phyloP scores from a whole-genome alignment of 2,888 invertebrate species.

The Silvanus unidentatus region DNA sequence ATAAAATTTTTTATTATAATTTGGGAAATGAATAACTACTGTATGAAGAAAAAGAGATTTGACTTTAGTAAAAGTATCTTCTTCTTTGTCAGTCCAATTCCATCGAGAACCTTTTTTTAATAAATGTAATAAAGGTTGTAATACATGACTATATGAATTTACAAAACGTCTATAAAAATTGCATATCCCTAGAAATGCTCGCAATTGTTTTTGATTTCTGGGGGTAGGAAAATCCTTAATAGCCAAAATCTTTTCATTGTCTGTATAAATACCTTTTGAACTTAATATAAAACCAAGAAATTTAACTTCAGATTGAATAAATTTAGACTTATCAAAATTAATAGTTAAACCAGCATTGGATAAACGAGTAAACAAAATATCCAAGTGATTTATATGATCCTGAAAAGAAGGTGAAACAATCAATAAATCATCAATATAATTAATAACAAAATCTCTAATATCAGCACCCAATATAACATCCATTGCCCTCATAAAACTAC shows the following conservation, averaged over 20 bases:
- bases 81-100: slow-evolving; percentile 9
- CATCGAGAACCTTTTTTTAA: slow-evolving; percentile 10
- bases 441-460: slow-evolving; percentile 16
- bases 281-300: slow-evolving; percentile 21
- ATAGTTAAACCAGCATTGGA: slow-evolving; percentile 19
- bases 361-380: slow-evolving; percentile 16
- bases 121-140: slow-evolving; percentile 10
- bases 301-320: slow-evolving; percentile 10
- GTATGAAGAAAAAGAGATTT: slow-evolving; percentile 9
- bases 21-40: slow-evolving; percentile 11
- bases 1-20: slow-evolving; percentile 6
- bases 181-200: slow-evolving; percentile 11
- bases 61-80: slow-evolving; percentile 6
- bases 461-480: slow-evolving; percentile 8
- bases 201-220: slow-evolving; percentile 8
- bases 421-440: slow-evolving; percentile 31
- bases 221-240: slow-evolving; percentile 13
- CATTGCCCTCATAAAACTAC: slow-evolving; percentile 6
- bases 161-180: slow-evolving; percentile 10
- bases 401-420: slow-evolving; percentile 21
- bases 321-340: slow-evolving; percentile 20
- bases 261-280: slow-evolving; percentile 14
- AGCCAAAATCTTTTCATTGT: slow-evolving; percentile 15
- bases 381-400: slow-evolving; percentile 21
- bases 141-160: slow-evolving; percentile 10